Percentiles rank a stretch among this genome's conserved stretches.
Evolutionary conservation across 2,797 vertebrate species (phyloP).

Genomic region (Champsocephalus gunnari): DNA sequence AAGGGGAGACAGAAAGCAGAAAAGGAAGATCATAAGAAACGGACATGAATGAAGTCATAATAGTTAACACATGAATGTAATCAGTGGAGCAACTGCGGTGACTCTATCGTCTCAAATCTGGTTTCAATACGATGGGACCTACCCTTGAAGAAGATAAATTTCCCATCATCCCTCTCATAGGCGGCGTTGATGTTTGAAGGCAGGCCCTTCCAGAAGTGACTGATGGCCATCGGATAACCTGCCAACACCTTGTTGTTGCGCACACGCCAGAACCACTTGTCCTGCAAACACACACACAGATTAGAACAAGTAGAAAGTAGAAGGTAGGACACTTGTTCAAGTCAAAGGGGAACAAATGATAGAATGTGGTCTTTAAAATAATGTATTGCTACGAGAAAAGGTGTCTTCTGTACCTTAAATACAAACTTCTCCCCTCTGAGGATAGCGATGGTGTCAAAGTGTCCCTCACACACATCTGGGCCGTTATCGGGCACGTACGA

Average conservation of each 20-base stretch:
- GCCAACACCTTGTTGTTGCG: slow-evolving; percentile 90
- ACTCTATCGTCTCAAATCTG: not conserved
- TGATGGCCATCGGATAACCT: slow-evolving; percentile 90
- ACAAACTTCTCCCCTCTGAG: slow-evolving; percentile 95
- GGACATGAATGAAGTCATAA: not conserved
- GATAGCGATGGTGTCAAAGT: slow-evolving; percentile 92
- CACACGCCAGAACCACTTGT: slow-evolving; percentile 94
- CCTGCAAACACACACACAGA: slow-evolving; percentile 75
- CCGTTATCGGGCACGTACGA: slow-evolving; percentile 75
- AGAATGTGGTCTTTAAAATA: not conserved
- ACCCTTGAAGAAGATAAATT: slow-evolving; percentile 97
- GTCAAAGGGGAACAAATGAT: not conserved
- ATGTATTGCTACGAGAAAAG: not conserved
- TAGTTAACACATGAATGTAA: not conserved
- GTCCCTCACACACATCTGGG: slow-evolving; percentile 92
- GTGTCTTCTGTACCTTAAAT: slow-evolving; percentile 87
- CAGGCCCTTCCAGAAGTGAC: slow-evolving; percentile 92
- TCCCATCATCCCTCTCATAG: slow-evolving; percentile 91
- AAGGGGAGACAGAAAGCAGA: not conserved
- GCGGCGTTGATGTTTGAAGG: slow-evolving; percentile 91
- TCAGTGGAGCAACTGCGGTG: slow-evolving; percentile 5
- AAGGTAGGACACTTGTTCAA: not conserved
- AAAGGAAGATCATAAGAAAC: not conserved
- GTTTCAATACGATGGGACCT: slow-evolving; percentile 11
- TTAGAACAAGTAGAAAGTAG: not conserved